phyloP scores from a whole-genome alignment of 2,888 invertebrate genomes.

The Osedax frankpressi region DNA sequence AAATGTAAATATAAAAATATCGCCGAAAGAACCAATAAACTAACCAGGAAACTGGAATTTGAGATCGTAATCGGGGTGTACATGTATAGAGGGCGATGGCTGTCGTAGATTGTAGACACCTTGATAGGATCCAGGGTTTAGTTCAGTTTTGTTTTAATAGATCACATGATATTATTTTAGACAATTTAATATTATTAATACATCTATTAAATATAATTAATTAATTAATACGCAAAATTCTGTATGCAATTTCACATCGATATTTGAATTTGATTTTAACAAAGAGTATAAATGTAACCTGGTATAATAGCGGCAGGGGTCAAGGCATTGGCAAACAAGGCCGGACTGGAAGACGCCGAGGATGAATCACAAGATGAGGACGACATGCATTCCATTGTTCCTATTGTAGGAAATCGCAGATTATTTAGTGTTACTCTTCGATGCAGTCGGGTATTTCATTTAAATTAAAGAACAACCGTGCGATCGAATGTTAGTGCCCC shows the following conservation, averaged over 20 bases:
- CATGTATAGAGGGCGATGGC: slow-evolving; percentile 22
- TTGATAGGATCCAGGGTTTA: neutral
- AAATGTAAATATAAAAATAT: no score
- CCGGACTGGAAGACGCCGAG: slow-evolving; percentile 78
- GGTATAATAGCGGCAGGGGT: neutral
- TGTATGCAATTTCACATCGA: no score
- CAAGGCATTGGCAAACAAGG: slow-evolving; percentile 48
- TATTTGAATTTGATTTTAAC: no score
- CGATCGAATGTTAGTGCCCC: neutral
- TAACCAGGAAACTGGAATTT: slow-evolving; percentile 27
- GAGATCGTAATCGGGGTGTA: slow-evolving; percentile 19
- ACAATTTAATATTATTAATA: no score
- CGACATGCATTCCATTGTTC: slow-evolving; percentile 36
- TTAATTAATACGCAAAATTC: no score
- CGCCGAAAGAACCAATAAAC: no score
- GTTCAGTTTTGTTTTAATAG: no score
- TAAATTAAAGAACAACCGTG: neutral
- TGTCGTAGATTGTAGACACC: slow-evolving; percentile 8
- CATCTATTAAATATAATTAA: no score
- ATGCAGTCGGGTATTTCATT: neutral
- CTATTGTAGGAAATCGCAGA: neutral
- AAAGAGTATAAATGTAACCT: no score
- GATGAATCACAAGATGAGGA: slow-evolving; percentile 92
- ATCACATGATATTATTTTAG: no score
- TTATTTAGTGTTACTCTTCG: neutral